These are phyloP conservation scores for Micrasema minimum DNA, from an alignment of 1,140 invertebrate species.

Conservation along the genomic window DNA sequence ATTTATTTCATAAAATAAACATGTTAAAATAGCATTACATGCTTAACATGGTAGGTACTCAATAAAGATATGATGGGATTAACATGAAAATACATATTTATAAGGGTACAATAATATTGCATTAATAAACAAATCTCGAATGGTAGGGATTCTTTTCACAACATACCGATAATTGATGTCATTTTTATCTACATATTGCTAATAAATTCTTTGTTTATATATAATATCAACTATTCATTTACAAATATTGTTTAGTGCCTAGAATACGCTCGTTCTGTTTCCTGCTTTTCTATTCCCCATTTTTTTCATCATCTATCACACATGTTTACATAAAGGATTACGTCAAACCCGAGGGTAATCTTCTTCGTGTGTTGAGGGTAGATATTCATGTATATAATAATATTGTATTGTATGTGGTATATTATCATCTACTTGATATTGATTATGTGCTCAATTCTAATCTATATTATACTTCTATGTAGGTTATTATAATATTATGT, in stretches of 20 bases:
- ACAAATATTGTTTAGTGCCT: conserved; percentile 33
- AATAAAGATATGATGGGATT: too few relatives aligned
- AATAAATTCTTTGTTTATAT: conserved; percentile 25
- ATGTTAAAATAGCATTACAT: too few relatives aligned
- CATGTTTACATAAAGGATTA: not conserved
- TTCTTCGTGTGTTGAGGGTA: not conserved
- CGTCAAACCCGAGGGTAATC: not conserved
- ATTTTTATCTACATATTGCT: conserved; percentile 7
- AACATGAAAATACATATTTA: too few relatives aligned
- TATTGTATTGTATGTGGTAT: not conserved
- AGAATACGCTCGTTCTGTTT: not conserved
- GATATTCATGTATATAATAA: too few relatives aligned
- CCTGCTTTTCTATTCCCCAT: conserved; percentile 5
- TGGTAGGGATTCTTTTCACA: conserved; percentile 26
- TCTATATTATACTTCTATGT: too few relatives aligned
- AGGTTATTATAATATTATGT: too few relatives aligned
- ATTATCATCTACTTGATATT: too few relatives aligned
- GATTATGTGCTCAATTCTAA: too few relatives aligned
- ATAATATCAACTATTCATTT: conserved; percentile 28
- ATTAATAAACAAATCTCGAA: too few relatives aligned
- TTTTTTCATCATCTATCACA: conserved; percentile 1
- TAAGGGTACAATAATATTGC: too few relatives aligned
- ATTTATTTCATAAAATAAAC: too few relatives aligned
- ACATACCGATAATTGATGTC: conserved; percentile 13
- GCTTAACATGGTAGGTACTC: too few relatives aligned